Conservation (phyloP, 1,140 invertebrate species). For the Berghia stephanieae region DNA sequence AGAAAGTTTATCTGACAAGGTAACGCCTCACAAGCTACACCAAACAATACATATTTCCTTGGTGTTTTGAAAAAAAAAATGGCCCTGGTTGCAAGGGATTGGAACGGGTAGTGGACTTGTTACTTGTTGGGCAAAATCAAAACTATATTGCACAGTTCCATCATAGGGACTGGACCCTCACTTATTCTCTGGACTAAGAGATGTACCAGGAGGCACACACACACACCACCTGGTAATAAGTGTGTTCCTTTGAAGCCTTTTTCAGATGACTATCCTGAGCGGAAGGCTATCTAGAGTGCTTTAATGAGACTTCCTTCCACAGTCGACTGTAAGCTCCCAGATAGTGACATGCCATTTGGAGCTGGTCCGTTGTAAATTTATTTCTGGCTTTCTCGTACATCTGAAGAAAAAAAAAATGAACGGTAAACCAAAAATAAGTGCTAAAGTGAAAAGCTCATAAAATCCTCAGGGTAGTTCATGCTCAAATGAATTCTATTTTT, state of each 20-base stretch:
- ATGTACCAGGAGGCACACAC: not conserved
- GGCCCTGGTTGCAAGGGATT: slow-evolving; percentile 44
- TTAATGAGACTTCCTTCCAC: slow-evolving; percentile 36
- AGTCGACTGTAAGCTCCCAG: slow-evolving; percentile 27
- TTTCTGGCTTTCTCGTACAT: slow-evolving; percentile 32
- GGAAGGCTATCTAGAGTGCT: slow-evolving; percentile 32
- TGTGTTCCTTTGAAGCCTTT: slow-evolving; percentile 11
- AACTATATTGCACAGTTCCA: slow-evolving; percentile 39
- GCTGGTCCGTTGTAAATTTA: too few species aligned
- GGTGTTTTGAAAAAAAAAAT: slow-evolving; percentile 42
- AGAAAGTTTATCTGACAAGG: slow-evolving; percentile 41
- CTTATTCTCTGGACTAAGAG: not conserved
- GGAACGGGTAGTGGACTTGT: slow-evolving; percentile 40
- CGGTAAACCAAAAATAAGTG: not conserved
- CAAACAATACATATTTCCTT: slow-evolving; percentile 48
- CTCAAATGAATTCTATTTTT: not conserved
- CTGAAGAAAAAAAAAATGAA: slow-evolving; percentile 8
- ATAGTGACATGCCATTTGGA: too few species aligned
- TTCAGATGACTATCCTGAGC: not conserved
- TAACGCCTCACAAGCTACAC: slow-evolving; percentile 41
- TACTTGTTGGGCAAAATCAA: slow-evolving; percentile 45
- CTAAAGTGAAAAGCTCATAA: not conserved
- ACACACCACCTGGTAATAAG: slow-evolving; percentile 34
- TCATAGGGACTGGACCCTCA: not conserved
- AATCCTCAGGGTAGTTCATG: not conserved